Evolutionary conservation across 1,140 invertebrate genomes (phyloP), one percentile per base, ranked within the genome.

Genomic region (Plodia interpunctella): DNA sequence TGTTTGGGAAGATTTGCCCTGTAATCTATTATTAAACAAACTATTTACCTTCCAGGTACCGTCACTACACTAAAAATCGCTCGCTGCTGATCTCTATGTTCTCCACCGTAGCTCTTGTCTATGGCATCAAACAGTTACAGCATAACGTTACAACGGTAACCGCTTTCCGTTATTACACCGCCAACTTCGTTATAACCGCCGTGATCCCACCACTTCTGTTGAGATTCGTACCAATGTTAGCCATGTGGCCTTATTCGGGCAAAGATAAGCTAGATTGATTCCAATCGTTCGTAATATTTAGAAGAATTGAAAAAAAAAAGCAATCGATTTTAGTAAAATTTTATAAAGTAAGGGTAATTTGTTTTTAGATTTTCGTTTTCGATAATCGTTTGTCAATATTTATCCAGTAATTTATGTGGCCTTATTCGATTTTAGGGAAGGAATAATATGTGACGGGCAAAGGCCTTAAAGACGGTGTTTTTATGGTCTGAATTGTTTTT

Each of bases 11-110:
- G n/a, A n/a, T 93, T 88, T 70, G 86, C 90, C 0, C 73, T 94
- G 13, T 56, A 25, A 50, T 60, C 21, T 49, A 11, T 5, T 52
- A 5, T 10, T 9, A 15, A 18, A 6, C 3, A 18, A 30, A 18
- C 13, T 49, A 59, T 65, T 57, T 64, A 52, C 65, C 38, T 82
- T 77, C 9, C 82, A 87, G 84, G 53, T 86, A 80, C 61, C 81
- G 84, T 21, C 78, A 84, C 55, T 70, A 82, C 59, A 77, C 84
- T 0, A 78, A 67, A 49, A 65, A 75, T 18, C 62, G 81, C 3
- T 87, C 83, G 2, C 35, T 83, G 0, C 49, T 74, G 20, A 66
- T 87, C 62, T 69, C 80, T 6, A 49, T 65, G 6, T 63, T 82
- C 13, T 32, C 59, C 0, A 78, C 74, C 0, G 55, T 19, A 0